Evolutionary conservation across 2,888 invertebrate species (phyloP).

Genomic region (Euplagia quadripunctaria): DNA sequence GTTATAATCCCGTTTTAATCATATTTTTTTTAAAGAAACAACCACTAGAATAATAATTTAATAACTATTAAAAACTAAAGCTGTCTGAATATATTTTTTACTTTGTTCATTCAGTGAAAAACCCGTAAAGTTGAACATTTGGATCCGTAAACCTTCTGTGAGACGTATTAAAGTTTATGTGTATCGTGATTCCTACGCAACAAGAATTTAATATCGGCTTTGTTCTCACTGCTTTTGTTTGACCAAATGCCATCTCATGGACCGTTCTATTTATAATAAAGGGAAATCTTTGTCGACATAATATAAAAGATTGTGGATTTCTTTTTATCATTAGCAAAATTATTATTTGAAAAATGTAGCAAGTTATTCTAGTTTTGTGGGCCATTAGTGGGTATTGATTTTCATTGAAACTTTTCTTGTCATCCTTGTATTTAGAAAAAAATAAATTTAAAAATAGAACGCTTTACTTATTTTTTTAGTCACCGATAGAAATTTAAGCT

Average conservation of each 20-base stretch:
- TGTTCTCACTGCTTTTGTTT: slow-evolving; percentile 48
- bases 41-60: too few species aligned
- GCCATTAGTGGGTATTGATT: background rate
- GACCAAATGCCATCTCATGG: slow-evolving; percentile 35
- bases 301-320: background rate
- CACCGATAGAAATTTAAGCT: too few species aligned
- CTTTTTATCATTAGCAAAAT: background rate
- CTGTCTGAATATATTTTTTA: background rate
- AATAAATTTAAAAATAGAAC: too few species aligned
- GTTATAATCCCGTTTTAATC: background rate
- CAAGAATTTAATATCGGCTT: slow-evolving; percentile 77
- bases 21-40: background rate
- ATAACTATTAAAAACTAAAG: background rate
- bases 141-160: background rate
- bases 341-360: background rate
- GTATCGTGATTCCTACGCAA: slow-evolving; percentile 69
- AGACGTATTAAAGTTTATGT: slow-evolving; percentile 63
- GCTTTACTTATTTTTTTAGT: too few species aligned
- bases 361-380: background rate
- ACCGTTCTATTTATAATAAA: slow-evolving; percentile 1
- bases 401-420: too few species aligned
- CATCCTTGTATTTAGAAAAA: too few species aligned
- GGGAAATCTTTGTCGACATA: background rate
- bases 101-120: slow-evolving; percentile 6
- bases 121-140: slow-evolving; percentile 6